These are phyloP conservation scores for Silurus meridionalis DNA, from an alignment of 2,113 vertebrate species.

Conservation along the genomic window DNA sequence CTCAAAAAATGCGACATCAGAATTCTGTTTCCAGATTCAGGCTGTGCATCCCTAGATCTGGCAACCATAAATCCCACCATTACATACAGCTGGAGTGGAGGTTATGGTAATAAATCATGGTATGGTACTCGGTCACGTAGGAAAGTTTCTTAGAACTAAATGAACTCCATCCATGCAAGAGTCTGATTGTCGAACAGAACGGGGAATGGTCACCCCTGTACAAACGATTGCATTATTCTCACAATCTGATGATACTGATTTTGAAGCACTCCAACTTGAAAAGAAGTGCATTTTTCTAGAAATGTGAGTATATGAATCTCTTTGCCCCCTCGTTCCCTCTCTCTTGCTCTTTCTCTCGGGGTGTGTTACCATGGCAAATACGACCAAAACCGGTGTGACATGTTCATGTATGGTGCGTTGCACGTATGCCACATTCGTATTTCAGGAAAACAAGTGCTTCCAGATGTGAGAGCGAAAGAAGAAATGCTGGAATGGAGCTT, in stretches of 20 bases:
- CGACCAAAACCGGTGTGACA: constrained; percentile 60
- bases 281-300: not conserved
- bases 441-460: constrained; percentile 52
- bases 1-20: not conserved
- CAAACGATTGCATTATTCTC: not conserved
- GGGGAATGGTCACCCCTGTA: not conserved
- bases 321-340: not conserved
- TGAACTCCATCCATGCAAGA: not conserved
- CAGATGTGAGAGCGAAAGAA: constrained; percentile 53
- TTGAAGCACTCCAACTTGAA: not conserved
- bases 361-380: constrained; percentile 72
- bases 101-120: not conserved
- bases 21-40: not conserved
- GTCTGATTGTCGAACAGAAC: not conserved
- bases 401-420: constrained; percentile 39
- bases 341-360: too few relatives aligned
- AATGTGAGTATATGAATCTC: not conserved
- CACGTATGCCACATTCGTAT: constrained; percentile 43
- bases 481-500: constrained; percentile 64
- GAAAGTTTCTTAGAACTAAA: not conserved
- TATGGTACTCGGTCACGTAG: not conserved
- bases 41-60: not conserved
- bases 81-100: not conserved
- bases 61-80: not conserved
- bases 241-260: not conserved